Evolutionary conservation across 1,140 invertebrate genomes (phyloP).

Genomic region (Leptopilina clavipes): DNA sequence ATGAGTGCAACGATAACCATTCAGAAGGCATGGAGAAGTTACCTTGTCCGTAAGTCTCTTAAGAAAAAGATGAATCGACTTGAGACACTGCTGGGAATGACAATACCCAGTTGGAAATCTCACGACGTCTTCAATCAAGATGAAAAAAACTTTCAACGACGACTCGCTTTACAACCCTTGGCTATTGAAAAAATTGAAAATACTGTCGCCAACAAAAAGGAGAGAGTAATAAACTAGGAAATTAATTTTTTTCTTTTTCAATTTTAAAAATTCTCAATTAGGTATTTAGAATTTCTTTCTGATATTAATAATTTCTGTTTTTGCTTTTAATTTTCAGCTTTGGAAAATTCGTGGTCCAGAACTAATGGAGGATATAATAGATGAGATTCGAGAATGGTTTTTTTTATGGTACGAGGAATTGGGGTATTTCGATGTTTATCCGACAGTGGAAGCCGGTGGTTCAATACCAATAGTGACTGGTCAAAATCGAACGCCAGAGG

Average conservation of each 20-base stretch:
- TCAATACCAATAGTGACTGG: constrained; percentile 75
- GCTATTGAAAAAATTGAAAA: constrained; percentile 75
- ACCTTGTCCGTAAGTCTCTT: constrained; percentile 59
- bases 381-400: constrained; percentile 82
- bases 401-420: constrained; percentile 76
- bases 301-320: not conserved
- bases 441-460: constrained; percentile 74
- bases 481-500: constrained; percentile 74
- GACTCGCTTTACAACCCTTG: constrained; percentile 72
- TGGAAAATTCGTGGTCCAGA: constrained; percentile 75
- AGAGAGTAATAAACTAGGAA: constrained; percentile 67
- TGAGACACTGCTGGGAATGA: constrained; percentile 70
- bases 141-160: constrained; percentile 73
- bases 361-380: constrained; percentile 81
- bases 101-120: constrained; percentile 65
- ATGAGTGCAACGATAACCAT: constrained; percentile 68
- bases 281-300: too few species aligned
- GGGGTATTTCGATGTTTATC: constrained; percentile 75
- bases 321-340: constrained; percentile 56
- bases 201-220: constrained; percentile 76
- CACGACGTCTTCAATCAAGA: constrained; percentile 72
- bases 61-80: constrained; percentile 63
- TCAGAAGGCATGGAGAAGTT: constrained; percentile 74
- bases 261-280: not conserved
- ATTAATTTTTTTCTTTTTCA: constrained; percentile 10